Evolutionary conservation across 2,113 vertebrate genomes (phyloP).

Genomic region (Hystrix brachyura): DNA sequence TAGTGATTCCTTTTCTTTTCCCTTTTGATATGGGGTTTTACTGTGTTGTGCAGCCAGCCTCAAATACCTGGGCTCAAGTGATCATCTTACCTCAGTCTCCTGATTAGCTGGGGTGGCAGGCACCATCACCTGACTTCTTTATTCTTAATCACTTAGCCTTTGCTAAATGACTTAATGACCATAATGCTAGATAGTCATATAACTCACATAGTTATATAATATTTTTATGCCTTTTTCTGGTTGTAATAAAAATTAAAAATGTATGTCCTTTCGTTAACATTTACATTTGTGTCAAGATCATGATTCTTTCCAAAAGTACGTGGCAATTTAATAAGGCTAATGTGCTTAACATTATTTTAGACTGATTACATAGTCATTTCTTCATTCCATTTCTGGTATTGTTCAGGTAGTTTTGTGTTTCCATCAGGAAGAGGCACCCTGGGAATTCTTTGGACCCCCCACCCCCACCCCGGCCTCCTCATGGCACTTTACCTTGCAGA

Average conservation of each 20-base stretch:
- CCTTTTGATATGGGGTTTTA: not conserved
- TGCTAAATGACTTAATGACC: not conserved
- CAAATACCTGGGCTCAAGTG: not conserved
- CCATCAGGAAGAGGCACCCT: not conserved
- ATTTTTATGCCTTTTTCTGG: not conserved
- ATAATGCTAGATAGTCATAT: not conserved
- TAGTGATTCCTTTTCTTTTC: not conserved
- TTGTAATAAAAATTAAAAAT: conserved; percentile 33
- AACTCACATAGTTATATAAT: not conserved
- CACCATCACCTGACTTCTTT: not conserved
- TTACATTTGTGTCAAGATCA: not conserved
- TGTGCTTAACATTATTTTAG: not conserved
- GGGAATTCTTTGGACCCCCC: not conserved
- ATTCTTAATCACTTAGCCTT: conserved; percentile 28
- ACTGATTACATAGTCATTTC: not conserved
- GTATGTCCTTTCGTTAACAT: not conserved
- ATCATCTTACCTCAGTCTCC: not conserved
- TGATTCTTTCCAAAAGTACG: not conserved
- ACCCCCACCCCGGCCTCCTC: no score
- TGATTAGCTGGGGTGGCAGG: not conserved
- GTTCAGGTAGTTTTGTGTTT: not conserved
- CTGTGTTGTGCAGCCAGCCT: not conserved
- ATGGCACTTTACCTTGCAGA: not conserved
- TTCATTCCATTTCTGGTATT: not conserved
- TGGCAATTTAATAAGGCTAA: not conserved